These are phyloP conservation scores for Ascidia mentula DNA, from an alignment of 23 tunicate genomes.

Conservation along the genomic window DNA sequence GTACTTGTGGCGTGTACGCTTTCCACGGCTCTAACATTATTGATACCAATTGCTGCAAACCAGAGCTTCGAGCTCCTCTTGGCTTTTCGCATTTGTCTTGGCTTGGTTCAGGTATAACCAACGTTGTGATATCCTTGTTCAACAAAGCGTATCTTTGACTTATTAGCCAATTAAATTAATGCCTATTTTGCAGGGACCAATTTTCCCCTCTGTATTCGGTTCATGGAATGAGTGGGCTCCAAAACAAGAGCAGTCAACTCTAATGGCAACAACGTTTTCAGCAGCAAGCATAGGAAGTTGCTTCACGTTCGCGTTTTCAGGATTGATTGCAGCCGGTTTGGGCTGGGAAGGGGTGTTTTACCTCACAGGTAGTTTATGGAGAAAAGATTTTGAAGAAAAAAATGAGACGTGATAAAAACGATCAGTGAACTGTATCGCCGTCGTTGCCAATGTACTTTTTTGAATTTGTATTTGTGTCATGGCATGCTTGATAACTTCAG, in stretches of 20 bases:
- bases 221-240: conserved; percentile 83
- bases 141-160: no score
- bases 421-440: no score
- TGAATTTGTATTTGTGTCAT: no score
- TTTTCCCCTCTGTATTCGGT: conserved; percentile 49
- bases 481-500: no score
- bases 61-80: background rate
- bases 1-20: background rate
- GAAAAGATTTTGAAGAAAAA: no score
- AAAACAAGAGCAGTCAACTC: conserved; percentile 49
- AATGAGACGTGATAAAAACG: no score
- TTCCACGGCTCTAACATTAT: background rate
- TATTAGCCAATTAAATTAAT: background rate
- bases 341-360: conserved; percentile 89
- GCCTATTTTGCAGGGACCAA: conserved; percentile 47
- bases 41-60: background rate
- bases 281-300: conserved; percentile 66
- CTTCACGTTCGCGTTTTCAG: conserved; percentile 46
- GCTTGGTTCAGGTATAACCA: conserved; percentile 1
- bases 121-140: no score
- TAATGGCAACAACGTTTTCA: conserved; percentile 38
- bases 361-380: conserved; percentile 64
- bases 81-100: background rate
- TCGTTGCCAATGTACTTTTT: no score
- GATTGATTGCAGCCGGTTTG: conserved; percentile 29